Base-by-base conservation (phyloP, 2,888 invertebrate species). In the Dorcus parallelipipedus region DNA sequence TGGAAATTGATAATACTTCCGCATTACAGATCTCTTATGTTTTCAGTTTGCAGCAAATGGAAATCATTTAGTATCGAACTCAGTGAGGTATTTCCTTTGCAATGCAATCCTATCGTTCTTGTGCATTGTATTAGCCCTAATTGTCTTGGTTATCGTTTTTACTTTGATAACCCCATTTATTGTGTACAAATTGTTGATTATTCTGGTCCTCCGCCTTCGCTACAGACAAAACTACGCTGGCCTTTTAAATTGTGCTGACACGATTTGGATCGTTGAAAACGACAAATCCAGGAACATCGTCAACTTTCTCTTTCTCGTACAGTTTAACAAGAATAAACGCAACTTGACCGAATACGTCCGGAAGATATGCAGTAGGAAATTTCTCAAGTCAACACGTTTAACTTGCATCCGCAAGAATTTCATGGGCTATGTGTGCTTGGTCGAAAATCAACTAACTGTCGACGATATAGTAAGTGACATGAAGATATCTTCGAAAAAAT, bases 351-450 rank as follows among this genome's bases (percentile, higher is more conserved):
- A 38, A 14, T 45, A 38, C 47, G 47, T 54, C 7, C 33, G 9
- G 3, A 39, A 54, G 14, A 45, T 54, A 54, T 38, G 43, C 20
- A 38, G 7, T 10, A 38, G 33, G n/a, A 26, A 39, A 45, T 54
- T 54, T 9, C 47, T 54, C 9, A 45, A 54, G 26, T 38, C 17
- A 3, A 45, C 43, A 17, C 38, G 45, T 14, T 9, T 54, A 7
- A 47, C 54, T 9, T 38, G 47, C 38, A 38, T 47, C n/a, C 20
- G 54, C 26, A 20, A 47, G 38, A 38, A 10, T 20, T 54, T 45
- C 14, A 14, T 54, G 38, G 54, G 54, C 10, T 54, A 54, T 39
- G 39, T 26, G 14, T 54, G 26, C 48, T 48, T 54, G n/a, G 10
- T 54, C 9, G 14, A 38, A 38, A 54, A 54, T 38, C 54, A 54